These are phyloP conservation scores for Mola mola DNA, from an alignment of 2,113 vertebrate genomes.

Conservation along the genomic window DNA sequence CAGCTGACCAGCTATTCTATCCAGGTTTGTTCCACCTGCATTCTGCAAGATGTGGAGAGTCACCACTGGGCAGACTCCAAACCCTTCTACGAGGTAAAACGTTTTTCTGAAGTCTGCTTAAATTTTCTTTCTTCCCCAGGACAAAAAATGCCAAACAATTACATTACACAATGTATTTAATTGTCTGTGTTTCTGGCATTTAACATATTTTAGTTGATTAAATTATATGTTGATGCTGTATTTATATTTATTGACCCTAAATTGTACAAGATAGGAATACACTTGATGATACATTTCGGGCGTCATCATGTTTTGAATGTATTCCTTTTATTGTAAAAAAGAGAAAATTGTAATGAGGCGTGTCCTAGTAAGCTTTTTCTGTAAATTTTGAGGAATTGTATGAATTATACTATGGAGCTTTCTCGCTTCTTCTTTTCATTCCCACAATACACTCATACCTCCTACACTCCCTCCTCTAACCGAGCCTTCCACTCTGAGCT, in stretches of 20 bases:
- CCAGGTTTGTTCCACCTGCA: slow-evolving; percentile 88
- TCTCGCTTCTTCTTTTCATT: slow-evolving; percentile 66
- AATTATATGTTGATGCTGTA: background rate
- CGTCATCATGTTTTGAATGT: slow-evolving; percentile 47
- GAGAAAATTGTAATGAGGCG: slow-evolving; percentile 38
- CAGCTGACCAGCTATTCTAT: slow-evolving; percentile 91
- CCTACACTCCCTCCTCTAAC: slow-evolving; percentile 66
- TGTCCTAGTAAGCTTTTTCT: slow-evolving; percentile 34
- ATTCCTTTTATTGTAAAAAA: slow-evolving; percentile 62
- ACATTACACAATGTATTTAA: background rate
- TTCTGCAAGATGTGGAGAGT: slow-evolving; percentile 95
- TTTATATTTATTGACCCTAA: background rate
- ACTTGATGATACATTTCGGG: slow-evolving; percentile 59
- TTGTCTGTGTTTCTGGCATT: background rate
- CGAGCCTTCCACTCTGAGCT: slow-evolving; percentile 66
- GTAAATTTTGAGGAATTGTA: slow-evolving; percentile 57
- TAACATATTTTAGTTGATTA: background rate
- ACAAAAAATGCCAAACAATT: background rate
- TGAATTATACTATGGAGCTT: slow-evolving; percentile 63
- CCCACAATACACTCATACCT: slow-evolving; percentile 69
- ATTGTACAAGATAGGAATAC: slow-evolving; percentile 47
- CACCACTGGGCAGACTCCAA: slow-evolving; percentile 93
- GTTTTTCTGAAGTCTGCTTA: background rate
- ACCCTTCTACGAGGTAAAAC: slow-evolving; percentile 92
- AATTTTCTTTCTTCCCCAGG: background rate